Conservation (phyloP, 2,797 vertebrate species). For the Anguilla anguilla region DNA sequence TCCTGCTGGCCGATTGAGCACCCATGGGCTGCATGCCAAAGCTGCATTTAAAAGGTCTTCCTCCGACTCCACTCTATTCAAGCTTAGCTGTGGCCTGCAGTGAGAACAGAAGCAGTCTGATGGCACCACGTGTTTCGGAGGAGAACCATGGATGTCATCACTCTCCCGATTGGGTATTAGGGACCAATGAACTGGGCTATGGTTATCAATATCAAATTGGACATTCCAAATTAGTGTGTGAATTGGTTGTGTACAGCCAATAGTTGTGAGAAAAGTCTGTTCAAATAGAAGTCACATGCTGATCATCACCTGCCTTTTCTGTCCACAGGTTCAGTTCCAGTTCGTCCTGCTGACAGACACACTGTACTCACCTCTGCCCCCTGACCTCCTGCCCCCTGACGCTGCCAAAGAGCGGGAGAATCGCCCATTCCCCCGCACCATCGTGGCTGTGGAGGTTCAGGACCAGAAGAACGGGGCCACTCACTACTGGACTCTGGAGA, state of each 20-base stretch:
- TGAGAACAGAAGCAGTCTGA: too few species aligned
- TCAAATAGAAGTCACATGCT: not conserved
- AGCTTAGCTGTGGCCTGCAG: too few species aligned
- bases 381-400: constrained; percentile 86
- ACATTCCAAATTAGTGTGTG: too few species aligned
- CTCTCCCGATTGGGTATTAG: too few species aligned
- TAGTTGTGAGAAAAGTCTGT: not conserved
- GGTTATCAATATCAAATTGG: too few species aligned
- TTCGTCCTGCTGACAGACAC: constrained; percentile 96
- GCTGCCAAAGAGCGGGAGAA: constrained; percentile 84
- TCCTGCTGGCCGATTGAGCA: not conserved
- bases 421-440: constrained; percentile 89
- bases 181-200: too few species aligned
- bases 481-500: constrained; percentile 96
- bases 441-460: constrained; percentile 95
- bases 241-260: not conserved
- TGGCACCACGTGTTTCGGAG: too few species aligned
- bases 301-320: constrained; percentile 12
- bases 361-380: constrained; percentile 91
- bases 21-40: not conserved
- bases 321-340: constrained; percentile 93
- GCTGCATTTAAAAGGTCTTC: not conserved
- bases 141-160: too few species aligned
- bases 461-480: constrained; percentile 97
- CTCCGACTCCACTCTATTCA: not conserved